Evolutionary conservation across 1,140 invertebrate species (phyloP).

Genomic region (Drosophila truncata): DNA sequence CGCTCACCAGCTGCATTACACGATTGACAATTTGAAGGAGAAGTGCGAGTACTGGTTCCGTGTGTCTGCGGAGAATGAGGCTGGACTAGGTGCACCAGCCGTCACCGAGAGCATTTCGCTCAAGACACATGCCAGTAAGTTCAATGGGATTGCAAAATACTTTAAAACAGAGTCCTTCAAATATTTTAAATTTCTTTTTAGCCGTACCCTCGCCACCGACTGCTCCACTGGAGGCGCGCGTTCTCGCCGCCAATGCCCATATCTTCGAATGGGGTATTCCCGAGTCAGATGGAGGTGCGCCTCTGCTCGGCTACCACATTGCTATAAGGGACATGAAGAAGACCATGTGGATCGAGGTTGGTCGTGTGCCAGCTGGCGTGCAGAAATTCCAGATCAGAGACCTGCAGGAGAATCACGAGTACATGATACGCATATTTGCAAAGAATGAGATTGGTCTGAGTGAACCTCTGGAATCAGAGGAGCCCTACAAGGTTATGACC

Average conservation of each 20-base stretch:
- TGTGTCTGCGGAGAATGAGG: slow-evolving; percentile 95
- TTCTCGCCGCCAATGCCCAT: slow-evolving; percentile 92
- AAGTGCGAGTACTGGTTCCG: slow-evolving; percentile 95
- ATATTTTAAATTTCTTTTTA: slow-evolving; percentile 76
- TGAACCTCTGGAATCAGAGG: slow-evolving; percentile 96
- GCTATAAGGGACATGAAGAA: slow-evolving; percentile 96
- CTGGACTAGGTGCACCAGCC: slow-evolving; percentile 93
- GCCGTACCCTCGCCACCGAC: slow-evolving; percentile 95
- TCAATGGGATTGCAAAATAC: not conserved
- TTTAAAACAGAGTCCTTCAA: not conserved
- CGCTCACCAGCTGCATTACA: slow-evolving; percentile 91
- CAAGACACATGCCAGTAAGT: slow-evolving; percentile 97
- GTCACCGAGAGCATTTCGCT: slow-evolving; percentile 93
- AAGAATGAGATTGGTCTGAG: slow-evolving; percentile 98
- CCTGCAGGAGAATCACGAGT: slow-evolving; percentile 95
- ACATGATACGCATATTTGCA: slow-evolving; percentile 95
- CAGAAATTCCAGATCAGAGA: slow-evolving; percentile 94
- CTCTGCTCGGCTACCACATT: slow-evolving; percentile 95
- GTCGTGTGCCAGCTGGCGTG: slow-evolving; percentile 92
- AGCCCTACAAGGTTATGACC: slow-evolving; percentile 94
- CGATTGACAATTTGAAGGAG: slow-evolving; percentile 95
- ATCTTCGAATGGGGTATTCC: slow-evolving; percentile 97
- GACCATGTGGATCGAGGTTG: slow-evolving; percentile 98
- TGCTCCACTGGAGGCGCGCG: slow-evolving; percentile 93
- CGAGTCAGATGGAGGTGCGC: slow-evolving; percentile 96